These are phyloP conservation scores for Caenorhabditis panamensis DNA, from an alignment of 2,888 invertebrate genomes.

Conservation along the genomic window DNA sequence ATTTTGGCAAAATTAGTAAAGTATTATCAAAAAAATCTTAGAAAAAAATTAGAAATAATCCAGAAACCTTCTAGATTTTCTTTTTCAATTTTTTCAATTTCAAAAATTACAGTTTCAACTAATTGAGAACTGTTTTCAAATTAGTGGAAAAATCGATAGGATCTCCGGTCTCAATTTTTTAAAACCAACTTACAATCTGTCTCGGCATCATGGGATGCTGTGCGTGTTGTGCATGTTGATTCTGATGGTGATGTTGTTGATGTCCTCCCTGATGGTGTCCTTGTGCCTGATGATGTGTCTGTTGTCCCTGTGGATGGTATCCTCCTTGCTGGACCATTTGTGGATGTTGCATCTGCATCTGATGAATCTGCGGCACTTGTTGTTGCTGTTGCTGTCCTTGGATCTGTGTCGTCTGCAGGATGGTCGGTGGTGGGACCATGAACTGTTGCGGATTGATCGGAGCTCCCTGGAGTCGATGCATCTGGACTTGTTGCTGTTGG, in stretches of 20 bases:
- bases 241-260: conserved; percentile 27
- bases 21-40: too few relatives aligned
- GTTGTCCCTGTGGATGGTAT: neutral
- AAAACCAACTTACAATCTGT: conserved; percentile 1
- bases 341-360: conserved; percentile 40
- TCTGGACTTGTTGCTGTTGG: conserved; percentile 1
- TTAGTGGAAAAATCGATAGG: too few relatives aligned
- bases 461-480: conserved; percentile 34
- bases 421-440: conserved; percentile 46
- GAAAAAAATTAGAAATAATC: too few relatives aligned
- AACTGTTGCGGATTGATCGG: conserved; percentile 49
- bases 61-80: too few relatives aligned
- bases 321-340: conserved; percentile 18
- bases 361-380: conserved; percentile 19
- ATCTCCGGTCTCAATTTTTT: too few relatives aligned
- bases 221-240: conserved; percentile 28
- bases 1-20: too few relatives aligned
- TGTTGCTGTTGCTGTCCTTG: conserved; percentile 36
- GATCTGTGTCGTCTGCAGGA: conserved; percentile 26
- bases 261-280: neutral
- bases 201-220: conserved; percentile 10
- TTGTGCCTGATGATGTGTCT: conserved; percentile 9
- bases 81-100: too few relatives aligned
- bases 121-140: too few relatives aligned
- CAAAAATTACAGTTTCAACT: too few relatives aligned